phyloP scores from a whole-genome alignment of 37 sponge, comb jelly and placozoan genomes.

The Mnemiopsis leidyi region DNA sequence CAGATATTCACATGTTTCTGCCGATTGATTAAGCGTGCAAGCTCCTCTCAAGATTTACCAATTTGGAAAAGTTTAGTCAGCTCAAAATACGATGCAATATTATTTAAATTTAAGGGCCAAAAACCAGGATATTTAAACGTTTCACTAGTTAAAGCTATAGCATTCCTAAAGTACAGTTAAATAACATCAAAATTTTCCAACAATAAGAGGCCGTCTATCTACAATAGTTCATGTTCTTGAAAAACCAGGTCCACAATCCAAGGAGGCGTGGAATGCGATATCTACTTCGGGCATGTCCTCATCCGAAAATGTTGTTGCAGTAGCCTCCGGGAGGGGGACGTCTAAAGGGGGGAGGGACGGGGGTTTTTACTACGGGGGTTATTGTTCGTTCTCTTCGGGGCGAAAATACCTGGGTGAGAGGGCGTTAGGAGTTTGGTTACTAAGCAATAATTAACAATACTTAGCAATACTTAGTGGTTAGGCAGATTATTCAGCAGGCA shows the following conservation, averaged over 20 bases:
- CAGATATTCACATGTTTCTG: no score
- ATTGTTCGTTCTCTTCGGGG: neutral
- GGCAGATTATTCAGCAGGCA: no score
- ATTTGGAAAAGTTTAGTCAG: no score
- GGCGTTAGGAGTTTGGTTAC: no score
- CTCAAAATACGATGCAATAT: no score
- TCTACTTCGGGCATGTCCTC: neutral
- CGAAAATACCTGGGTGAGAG: neutral
- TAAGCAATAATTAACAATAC: no score
- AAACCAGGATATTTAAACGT: no score
- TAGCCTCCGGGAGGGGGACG: constrained; percentile 6
- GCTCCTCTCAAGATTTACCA: no score
- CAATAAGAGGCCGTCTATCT: neutral
- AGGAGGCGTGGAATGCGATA: neutral
- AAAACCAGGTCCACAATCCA: neutral
- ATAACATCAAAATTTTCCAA: neutral
- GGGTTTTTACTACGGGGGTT: neutral
- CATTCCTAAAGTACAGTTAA: no score
- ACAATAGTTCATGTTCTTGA: neutral
- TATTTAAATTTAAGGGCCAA: no score
- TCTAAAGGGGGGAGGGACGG: neutral
- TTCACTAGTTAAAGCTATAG: neutral
- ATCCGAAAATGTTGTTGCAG: constrained; percentile 13
- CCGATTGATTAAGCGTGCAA: no score
- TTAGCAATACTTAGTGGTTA: no score